A percentile compares a stretch with the other conserved stretches of the same genome.
These are phyloP conservation scores for Boloria euphrosyne DNA, from an alignment of 2,888 invertebrate genomes.

Conservation along the genomic window DNA sequence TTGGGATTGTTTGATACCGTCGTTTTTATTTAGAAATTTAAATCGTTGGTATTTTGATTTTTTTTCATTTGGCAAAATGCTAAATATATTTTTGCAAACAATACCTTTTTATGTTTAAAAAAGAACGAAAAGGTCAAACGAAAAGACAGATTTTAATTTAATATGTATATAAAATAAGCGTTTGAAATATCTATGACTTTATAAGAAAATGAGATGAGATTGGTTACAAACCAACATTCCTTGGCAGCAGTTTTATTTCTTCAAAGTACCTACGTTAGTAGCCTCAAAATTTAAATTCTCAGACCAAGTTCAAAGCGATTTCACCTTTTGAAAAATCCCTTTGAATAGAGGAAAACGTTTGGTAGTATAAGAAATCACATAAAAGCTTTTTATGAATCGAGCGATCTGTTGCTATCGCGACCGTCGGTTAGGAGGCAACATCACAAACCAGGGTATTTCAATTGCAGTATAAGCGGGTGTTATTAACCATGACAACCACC, in stretches of 20 bases:
- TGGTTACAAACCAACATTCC: slow-evolving; percentile 6
- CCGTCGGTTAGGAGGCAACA: slow-evolving; percentile 46
- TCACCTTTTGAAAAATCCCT: slow-evolving; percentile 53
- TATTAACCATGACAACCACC: slow-evolving; percentile 77
- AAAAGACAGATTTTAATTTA: no score
- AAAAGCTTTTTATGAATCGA: slow-evolving; percentile 54
- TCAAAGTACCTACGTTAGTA: slow-evolving; percentile 7
- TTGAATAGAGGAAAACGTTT: slow-evolving; percentile 40
- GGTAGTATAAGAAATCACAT: slow-evolving; percentile 54
- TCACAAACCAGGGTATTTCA: slow-evolving; percentile 45
- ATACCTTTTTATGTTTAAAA: no score
- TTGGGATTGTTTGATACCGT: slow-evolving; percentile 22
- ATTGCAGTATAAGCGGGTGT: slow-evolving; percentile 52
- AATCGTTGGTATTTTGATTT: slow-evolving; percentile 9
- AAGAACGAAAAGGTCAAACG: no score
- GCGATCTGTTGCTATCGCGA: slow-evolving; percentile 71
- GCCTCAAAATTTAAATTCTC: slow-evolving; percentile 15
- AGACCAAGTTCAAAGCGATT: slow-evolving; percentile 49
- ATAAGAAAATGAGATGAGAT: slow-evolving; percentile 13
- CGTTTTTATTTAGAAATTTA: slow-evolving; percentile 16
- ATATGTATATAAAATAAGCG: no score
- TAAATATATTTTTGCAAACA: no score
- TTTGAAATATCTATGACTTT: slow-evolving; percentile 7
- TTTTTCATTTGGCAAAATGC: no score
- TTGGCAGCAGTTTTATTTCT: slow-evolving; percentile 11